Evolutionary conservation across 2,113 vertebrate genomes (phyloP).

Genomic region (Muscicapa adusta): DNA sequence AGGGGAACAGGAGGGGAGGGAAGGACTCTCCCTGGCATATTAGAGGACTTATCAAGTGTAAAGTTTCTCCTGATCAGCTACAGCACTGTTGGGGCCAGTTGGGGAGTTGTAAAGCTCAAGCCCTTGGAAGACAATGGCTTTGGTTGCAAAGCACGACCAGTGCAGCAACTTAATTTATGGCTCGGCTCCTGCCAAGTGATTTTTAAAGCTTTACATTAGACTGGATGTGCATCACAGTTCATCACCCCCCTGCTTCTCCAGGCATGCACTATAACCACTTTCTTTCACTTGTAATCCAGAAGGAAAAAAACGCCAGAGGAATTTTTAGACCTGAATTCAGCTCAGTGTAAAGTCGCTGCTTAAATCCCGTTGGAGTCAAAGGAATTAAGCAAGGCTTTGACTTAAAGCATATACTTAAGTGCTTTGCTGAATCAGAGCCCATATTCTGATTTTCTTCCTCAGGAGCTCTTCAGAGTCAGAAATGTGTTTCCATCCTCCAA

Average conservation of each 20-base stretch:
- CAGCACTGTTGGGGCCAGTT: background rate
- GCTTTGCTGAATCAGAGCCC: constrained; percentile 54
- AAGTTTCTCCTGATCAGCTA: background rate
- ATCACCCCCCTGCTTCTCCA: background rate
- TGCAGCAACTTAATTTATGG: constrained; percentile 25
- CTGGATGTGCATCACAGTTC: background rate
- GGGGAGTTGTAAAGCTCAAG: background rate
- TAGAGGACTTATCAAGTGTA: background rate
- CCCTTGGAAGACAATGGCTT: background rate
- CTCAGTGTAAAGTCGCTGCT: background rate
- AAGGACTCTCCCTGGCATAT: background rate
- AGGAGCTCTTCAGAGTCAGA: background rate
- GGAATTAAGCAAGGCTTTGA: constrained; percentile 53
- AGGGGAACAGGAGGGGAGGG: background rate
- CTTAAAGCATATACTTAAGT: constrained; percentile 38
- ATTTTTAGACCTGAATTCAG: constrained; percentile 52
- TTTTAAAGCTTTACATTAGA: background rate
- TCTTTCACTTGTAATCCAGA: background rate
- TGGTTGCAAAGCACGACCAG: background rate
- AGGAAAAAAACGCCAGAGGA: background rate
- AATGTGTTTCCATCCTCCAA: background rate
- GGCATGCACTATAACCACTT: background rate
- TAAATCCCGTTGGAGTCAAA: constrained; percentile 56
- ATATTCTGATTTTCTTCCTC: background rate
- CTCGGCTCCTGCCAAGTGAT: constrained; percentile 21